phyloP scores from a whole-genome alignment of 2,113 vertebrate species.

The Harpagus bidentatus region DNA sequence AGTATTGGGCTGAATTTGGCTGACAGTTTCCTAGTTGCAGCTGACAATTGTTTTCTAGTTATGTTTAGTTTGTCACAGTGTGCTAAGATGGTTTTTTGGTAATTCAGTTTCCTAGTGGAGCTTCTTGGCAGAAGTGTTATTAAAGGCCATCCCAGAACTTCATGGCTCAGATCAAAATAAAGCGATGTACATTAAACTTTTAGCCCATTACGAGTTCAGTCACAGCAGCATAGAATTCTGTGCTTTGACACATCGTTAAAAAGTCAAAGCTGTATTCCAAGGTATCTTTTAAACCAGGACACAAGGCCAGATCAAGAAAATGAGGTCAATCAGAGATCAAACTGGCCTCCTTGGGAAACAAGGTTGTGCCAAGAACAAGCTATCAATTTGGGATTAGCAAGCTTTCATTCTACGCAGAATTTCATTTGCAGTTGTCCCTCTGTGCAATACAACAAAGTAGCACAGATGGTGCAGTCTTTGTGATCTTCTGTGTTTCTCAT shows the following conservation, averaged over 20 bases:
- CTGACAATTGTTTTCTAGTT: background rate
- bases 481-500: conserved; percentile 51
- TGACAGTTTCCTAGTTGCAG: background rate
- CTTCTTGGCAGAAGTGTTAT: background rate
- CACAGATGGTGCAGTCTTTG: conserved; percentile 43
- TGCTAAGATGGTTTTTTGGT: background rate
- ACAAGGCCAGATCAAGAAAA: conserved; percentile 7
- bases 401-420: conserved; percentile 18
- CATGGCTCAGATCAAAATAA: background rate
- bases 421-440: conserved; percentile 40
- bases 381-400: conserved; percentile 38
- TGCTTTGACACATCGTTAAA: background rate
- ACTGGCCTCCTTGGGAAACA: conserved; percentile 18
- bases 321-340: conserved; percentile 40
- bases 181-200: background rate
- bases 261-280: conserved; percentile 11
- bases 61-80: background rate
- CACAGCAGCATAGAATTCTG: background rate
- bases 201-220: background rate
- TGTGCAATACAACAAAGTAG: conserved; percentile 4
- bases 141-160: background rate
- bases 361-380: conserved; percentile 1
- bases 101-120: background rate
- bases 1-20: background rate
- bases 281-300: no score